Conservation (phyloP, 2,888 invertebrate species). For the Synergus umbraculus region DNA sequence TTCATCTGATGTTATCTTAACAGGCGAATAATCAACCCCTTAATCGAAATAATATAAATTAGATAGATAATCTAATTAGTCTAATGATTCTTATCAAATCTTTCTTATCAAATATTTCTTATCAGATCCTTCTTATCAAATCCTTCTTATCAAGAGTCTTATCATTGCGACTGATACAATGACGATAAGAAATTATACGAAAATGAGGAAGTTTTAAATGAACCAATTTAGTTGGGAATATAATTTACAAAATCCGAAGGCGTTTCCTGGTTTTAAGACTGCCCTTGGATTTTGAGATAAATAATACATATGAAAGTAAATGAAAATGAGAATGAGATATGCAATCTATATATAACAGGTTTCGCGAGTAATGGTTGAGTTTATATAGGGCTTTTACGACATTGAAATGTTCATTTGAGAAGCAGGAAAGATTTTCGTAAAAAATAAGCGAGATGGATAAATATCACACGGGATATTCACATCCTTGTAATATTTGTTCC, state of each 20-base stretch:
- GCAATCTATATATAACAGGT: neutral
- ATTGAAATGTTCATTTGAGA: neutral
- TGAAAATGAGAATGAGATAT: neutral
- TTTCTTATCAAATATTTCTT: neutral
- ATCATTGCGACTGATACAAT: neutral
- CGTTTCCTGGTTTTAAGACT: neutral
- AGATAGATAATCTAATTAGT: no score
- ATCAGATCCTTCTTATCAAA: neutral
- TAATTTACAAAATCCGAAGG: no score
- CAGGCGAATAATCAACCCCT: no score
- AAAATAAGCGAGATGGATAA: neutral
- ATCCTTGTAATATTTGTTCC: neutral
- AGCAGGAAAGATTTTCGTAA: constrained; percentile 20
- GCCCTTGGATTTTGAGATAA: neutral
- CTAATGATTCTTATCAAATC: neutral
- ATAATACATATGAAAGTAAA: neutral
- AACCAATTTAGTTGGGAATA: neutral
- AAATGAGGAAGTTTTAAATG: neutral
- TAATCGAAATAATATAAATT: no score
- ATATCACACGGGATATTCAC: neutral
- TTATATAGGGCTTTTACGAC: neutral
- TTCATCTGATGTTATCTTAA: no score
- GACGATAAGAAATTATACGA: neutral
- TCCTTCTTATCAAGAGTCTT: neutral
- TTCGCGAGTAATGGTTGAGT: neutral